A percentile compares a stretch with the other conserved stretches of the same genome.
Evolutionary conservation across 2,888 invertebrate species (phyloP).

Genomic region (Athalia cordata): DNA sequence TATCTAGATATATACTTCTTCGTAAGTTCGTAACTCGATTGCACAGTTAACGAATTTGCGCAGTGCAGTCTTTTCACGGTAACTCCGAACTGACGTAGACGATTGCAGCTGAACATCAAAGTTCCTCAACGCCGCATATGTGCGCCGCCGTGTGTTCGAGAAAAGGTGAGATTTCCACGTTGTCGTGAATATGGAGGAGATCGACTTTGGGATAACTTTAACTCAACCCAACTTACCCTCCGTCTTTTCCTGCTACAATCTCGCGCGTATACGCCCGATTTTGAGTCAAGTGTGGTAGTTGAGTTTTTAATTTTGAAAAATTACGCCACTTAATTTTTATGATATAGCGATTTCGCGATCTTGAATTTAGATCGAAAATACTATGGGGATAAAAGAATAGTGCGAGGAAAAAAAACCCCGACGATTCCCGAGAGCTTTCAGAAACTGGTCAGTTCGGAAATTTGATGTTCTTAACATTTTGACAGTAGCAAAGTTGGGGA

Average conservation of each 20-base stretch:
- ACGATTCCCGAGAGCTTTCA: background rate
- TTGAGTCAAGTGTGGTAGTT: no score
- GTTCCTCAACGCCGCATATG: background rate
- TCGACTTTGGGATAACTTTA: slow-evolving; percentile 6
- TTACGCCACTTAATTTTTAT: slow-evolving; percentile 56
- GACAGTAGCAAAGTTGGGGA: background rate
- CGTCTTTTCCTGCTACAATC: background rate
- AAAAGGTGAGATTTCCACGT: no score
- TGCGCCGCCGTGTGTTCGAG: no score
- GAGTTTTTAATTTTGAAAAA: background rate
- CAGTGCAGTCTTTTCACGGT: slow-evolving; percentile 17
- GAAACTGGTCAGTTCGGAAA: no score
- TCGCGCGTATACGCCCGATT: no score
- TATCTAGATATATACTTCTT: background rate
- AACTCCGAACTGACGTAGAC: background rate
- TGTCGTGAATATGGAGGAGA: no score
- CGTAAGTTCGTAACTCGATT: background rate
- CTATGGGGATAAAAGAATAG: background rate
- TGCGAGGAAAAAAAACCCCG: background rate
- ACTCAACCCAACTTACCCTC: slow-evolving; percentile 2
- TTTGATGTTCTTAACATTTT: background rate
- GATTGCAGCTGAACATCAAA: slow-evolving; percentile 1
- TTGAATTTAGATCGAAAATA: no score
- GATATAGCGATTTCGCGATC: slow-evolving; percentile 58
- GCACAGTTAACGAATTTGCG: slow-evolving; percentile 32